Percentiles rank a stretch among this genome's conserved stretches.
These are phyloP conservation scores for Heterodera carotae DNA, from an alignment of 1,140 invertebrate genomes.

Conservation along the genomic window DNA sequence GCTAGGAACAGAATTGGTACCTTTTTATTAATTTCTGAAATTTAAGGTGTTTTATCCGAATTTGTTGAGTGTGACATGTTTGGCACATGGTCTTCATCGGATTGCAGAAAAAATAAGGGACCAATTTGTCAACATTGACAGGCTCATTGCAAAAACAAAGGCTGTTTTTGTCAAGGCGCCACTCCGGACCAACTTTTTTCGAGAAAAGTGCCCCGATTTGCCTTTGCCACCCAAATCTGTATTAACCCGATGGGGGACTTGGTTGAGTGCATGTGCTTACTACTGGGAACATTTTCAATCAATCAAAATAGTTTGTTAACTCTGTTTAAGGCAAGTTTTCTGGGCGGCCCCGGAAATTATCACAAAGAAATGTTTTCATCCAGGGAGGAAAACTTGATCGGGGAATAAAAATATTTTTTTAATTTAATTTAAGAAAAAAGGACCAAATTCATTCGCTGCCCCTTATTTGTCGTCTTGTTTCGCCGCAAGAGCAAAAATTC, in stretches of 20 bases:
- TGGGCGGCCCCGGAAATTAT: no score
- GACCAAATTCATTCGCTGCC: no score
- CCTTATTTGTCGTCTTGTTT: no score
- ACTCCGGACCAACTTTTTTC: background rate
- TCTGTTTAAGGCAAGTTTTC: no score
- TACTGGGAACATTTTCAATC: background rate
- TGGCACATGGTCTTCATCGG: background rate
- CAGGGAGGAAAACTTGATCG: no score
- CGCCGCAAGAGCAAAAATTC: no score
- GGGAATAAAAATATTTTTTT: no score
- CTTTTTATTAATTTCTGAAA: background rate
- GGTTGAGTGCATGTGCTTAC: conserved; percentile 2
- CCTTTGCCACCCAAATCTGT: conserved; percentile 13
- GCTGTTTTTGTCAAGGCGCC: conserved; percentile 12
- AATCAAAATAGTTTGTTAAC: no score
- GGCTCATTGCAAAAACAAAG: background rate
- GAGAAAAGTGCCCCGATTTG: background rate
- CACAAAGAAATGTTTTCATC: no score
- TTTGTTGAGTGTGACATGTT: background rate
- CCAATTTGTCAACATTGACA: background rate
- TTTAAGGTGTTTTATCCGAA: background rate
- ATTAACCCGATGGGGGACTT: conserved; percentile 13
- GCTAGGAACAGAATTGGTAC: background rate
- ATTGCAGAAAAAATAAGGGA: conserved; percentile 8
- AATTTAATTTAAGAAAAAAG: no score